A percentile compares a stretch with the other conserved stretches of the same genome.
Conservation (phyloP, 2,888 invertebrate genomes). For the Epirrhoe alternata region DNA sequence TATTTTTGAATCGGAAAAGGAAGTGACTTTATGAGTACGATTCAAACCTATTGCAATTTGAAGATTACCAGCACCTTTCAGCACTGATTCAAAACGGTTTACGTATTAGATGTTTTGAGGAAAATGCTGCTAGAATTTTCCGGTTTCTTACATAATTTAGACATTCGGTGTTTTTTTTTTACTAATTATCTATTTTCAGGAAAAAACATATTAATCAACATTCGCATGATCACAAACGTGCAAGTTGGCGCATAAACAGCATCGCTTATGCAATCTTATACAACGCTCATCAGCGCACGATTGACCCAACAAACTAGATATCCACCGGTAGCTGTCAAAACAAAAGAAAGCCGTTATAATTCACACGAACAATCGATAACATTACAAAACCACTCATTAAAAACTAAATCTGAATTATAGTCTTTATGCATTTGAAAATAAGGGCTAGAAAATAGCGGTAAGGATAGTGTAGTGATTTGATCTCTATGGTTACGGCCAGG, state of each 20-base stretch:
- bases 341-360: constrained; percentile 71
- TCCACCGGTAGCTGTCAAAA: constrained; percentile 49
- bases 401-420: constrained; percentile 20
- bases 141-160: too few species aligned
- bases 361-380: constrained; percentile 59
- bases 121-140: too few species aligned
- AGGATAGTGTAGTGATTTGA: constrained; percentile 73
- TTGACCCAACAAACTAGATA: constrained; percentile 37
- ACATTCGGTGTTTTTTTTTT: too few species aligned
- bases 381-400: constrained; percentile 49
- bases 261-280: constrained; percentile 28
- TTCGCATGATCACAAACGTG: background rate
- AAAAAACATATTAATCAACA: background rate
- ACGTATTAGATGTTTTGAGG: too few species aligned
- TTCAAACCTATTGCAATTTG: background rate
- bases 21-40: background rate
- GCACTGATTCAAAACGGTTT: too few species aligned
- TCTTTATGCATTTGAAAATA: constrained; percentile 37
- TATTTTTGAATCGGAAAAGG: constrained; percentile 36
- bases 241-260: background rate
- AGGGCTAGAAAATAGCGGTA: constrained; percentile 12
- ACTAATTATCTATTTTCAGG: too few species aligned
- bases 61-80: too few species aligned
- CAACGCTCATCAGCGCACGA: constrained; percentile 36
- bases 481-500: constrained; percentile 84